Percentiles rank a stretch among this genome's conserved stretches.
Conservation (phyloP, 2,797 vertebrate genomes). For the Phaenicophaeus curvirostris region DNA sequence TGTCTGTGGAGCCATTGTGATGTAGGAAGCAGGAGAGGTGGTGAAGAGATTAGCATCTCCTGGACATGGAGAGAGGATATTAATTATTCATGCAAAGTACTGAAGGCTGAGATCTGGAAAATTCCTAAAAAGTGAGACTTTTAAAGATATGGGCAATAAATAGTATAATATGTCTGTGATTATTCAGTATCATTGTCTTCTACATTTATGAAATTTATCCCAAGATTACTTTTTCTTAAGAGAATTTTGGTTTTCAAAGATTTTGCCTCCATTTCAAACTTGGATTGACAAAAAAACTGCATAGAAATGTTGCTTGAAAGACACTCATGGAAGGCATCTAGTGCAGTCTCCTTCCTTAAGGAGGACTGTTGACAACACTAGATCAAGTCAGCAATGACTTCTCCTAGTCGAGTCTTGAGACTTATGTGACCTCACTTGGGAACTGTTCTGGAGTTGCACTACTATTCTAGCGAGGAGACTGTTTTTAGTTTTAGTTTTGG, state of each 20-base stretch:
- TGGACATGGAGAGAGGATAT: rapidly evolving
- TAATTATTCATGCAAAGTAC: neutral
- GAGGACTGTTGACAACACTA: neutral
- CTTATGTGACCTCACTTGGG: neutral
- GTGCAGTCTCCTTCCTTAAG: neutral
- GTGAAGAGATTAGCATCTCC: neutral
- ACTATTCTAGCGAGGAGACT: rapidly evolving
- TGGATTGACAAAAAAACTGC: neutral
- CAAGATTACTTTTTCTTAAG: neutral
- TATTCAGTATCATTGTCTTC: neutral
- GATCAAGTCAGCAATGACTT: neutral
- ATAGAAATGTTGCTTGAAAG: neutral
- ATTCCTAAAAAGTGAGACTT: neutral
- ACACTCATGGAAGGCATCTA: neutral
- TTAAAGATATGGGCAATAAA: neutral
- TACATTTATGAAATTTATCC: neutral
- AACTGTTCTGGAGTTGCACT: neutral
- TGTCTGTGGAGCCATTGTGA: neutral
- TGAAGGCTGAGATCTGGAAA: neutral
- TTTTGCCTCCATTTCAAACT: neutral
- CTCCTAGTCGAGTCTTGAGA: neutral
- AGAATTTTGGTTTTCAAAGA: neutral
- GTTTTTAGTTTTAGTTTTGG: neutral
- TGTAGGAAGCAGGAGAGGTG: neutral
- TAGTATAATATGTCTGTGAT: neutral